These are phyloP conservation scores for Lepilemur septentrionalis DNA, from an alignment of 2,797 vertebrate species.

Conservation along the genomic window DNA sequence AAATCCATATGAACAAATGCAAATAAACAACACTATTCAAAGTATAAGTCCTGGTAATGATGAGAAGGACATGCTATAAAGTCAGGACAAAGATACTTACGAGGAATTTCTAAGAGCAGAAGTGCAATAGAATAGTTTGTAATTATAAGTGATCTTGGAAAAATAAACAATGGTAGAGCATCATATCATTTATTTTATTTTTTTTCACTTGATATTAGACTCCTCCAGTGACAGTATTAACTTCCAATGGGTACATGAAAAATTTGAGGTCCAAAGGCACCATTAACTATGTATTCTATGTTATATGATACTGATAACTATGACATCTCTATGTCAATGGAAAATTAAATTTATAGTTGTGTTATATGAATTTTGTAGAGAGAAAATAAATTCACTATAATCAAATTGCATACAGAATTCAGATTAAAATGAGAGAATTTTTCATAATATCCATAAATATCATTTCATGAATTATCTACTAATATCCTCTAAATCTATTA, in stretches of 20 bases:
- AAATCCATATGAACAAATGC: slow-evolving; percentile 22
- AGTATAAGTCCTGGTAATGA: neutral
- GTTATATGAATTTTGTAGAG: slow-evolving; percentile 25
- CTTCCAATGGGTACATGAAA: neutral
- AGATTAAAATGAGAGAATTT: slow-evolving; percentile 60
- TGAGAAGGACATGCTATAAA: neutral
- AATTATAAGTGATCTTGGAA: slow-evolving; percentile 28
- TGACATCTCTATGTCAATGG: neutral
- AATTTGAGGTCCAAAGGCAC: neutral
- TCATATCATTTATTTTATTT: slow-evolving; percentile 3
- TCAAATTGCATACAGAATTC: slow-evolving; percentile 42
- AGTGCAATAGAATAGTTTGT: neutral
- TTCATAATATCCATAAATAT: slow-evolving; percentile 67
- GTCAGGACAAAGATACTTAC: neutral
- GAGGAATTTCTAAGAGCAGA: slow-evolving; percentile 19
- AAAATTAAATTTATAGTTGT: slow-evolving; percentile 33
- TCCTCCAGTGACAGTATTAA: neutral
- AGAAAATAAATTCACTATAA: slow-evolving; percentile 64
- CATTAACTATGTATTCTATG: neutral
- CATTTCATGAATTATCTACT: slow-evolving; percentile 69
- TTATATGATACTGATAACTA: neutral
- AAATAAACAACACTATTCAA: neutral
- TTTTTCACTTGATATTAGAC: neutral
- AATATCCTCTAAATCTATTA: slow-evolving; percentile 74
- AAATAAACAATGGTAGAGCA: neutral